Evolutionary conservation across 1,140 invertebrate species (phyloP).

Genomic region (Sycophila sp.): DNA sequence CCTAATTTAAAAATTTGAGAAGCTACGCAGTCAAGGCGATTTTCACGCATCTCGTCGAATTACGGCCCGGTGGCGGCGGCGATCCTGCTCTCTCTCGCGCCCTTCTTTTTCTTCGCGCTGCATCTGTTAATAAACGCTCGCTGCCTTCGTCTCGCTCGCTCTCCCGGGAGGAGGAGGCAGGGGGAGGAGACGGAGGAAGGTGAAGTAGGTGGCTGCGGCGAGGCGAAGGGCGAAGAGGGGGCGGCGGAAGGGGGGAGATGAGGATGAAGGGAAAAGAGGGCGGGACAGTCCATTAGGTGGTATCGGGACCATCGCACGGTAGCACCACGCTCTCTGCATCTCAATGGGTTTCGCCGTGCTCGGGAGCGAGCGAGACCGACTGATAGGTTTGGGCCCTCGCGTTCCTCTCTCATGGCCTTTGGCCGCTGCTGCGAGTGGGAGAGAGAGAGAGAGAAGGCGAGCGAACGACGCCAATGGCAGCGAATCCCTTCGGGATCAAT

Average conservation of each 20-base stretch:
- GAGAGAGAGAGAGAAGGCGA: neutral
- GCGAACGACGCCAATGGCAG: neutral
- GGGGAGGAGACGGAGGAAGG: neutral
- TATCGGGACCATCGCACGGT: slow-evolving; percentile 68
- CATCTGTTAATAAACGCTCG: slow-evolving; percentile 12
- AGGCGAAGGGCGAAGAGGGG: slow-evolving; percentile 39
- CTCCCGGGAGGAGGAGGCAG: neutral
- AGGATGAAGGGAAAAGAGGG: slow-evolving; percentile 50
- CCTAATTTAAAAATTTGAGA: slow-evolving; percentile 23
- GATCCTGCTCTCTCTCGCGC: neutral
- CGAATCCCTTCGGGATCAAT: slow-evolving; percentile 41
- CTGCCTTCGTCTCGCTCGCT: neutral
- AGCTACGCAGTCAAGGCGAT: slow-evolving; percentile 10
- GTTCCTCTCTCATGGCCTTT: neutral
- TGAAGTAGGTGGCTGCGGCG: slow-evolving; percentile 39
- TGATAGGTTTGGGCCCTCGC: slow-evolving; percentile 47
- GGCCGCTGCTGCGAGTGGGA: too few relatives aligned
- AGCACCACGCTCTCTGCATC: slow-evolving; percentile 67
- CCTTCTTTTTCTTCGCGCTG: slow-evolving; percentile 5
- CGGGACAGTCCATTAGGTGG: slow-evolving; percentile 65
- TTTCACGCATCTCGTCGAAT: slow-evolving; percentile 27
- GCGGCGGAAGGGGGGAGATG: slow-evolving; percentile 36
- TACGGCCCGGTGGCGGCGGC: too few relatives aligned
- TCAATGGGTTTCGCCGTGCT: slow-evolving; percentile 55
- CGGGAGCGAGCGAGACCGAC: slow-evolving; percentile 44